Evolutionary conservation across 2,888 invertebrate species (phyloP), one percentile per base, ranked within the genome.

Genomic region (Exocentrus adspersus): DNA sequence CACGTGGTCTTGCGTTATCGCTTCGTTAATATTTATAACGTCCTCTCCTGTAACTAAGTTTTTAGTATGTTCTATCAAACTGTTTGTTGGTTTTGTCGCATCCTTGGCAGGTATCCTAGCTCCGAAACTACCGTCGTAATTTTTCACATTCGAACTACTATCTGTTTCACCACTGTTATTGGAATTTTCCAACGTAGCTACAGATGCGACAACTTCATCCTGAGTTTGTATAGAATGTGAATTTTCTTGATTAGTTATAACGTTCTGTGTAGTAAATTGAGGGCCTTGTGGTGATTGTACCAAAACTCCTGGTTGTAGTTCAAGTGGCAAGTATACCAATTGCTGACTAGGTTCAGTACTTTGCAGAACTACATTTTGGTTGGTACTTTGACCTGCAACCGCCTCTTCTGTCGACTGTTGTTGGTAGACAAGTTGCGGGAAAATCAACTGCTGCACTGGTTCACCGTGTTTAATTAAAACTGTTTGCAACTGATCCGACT

Each of bases 11-110:
- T 65, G 41, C 4, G 61, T 41, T 12, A 82, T 79, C 0, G 85
- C 85, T n/a, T 80, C 80, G 74, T 90, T 90, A 0, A 90, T 90
- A 74, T 85, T 86, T 7, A 89, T 72, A 6, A 90, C 84, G 78
- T 90, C 90, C 73, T 88, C 86, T 65, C 87, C 88, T 0, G 87
- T 84, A 63, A 90, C 86, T 7, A 89, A 79, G 77, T 89, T 86
- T 75, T 86, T 86, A 0, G 88, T 88, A 1, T 84, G 86, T 42
- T 86, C 86, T 10, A 88, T 86, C 41, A 88, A 78, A 72, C 85
- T 86, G 2, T 84, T 83, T 41, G 70, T 60, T 41, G 42, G 60
- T 83, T 86, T 2, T 83, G 54, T 65, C 21, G 12, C 4, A 42
- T 54, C 30, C 14, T 57, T 24, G 3, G 32, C 12, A 46, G 65